Evolutionary conservation across 1,140 invertebrate genomes (phyloP).

Genomic region (Laodelphax striatellus): DNA sequence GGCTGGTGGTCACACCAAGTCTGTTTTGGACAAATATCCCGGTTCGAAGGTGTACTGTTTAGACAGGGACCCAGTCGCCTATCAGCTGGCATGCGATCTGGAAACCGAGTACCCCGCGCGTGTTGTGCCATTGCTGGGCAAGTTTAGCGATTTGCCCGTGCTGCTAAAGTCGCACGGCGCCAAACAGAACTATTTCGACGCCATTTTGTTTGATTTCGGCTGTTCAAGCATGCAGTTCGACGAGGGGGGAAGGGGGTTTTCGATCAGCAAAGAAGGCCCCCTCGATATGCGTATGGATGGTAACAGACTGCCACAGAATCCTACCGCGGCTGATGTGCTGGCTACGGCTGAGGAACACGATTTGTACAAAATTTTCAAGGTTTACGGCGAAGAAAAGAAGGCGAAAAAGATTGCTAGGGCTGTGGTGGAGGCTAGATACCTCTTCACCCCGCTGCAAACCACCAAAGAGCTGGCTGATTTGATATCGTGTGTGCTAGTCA

Average conservation of each 20-base stretch:
- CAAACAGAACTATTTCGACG: constrained; percentile 58
- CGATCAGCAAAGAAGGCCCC: constrained; percentile 67
- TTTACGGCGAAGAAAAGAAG: constrained; percentile 84
- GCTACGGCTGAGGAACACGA: constrained; percentile 63
- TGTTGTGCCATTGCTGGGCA: constrained; percentile 66
- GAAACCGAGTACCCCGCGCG: constrained; percentile 50
- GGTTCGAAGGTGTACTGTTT: constrained; percentile 59
- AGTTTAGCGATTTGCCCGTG: constrained; percentile 72
- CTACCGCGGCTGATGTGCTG: constrained; percentile 78
- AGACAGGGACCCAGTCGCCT: constrained; percentile 76
- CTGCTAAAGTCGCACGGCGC: constrained; percentile 49
- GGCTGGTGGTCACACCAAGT: constrained; percentile 72
- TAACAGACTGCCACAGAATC: constrained; percentile 47
- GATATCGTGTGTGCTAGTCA: constrained; percentile 51
- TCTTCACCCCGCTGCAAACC: constrained; percentile 65
- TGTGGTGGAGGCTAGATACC: constrained; percentile 76
- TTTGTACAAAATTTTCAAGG: constrained; percentile 70
- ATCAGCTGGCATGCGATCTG: constrained; percentile 50
- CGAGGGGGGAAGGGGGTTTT: constrained; percentile 68
- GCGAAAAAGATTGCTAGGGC: constrained; percentile 78
- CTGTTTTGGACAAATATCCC: constrained; percentile 42
- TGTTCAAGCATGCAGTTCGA: constrained; percentile 94
- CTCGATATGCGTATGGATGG: constrained; percentile 96
- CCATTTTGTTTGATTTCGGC: constrained; percentile 87
- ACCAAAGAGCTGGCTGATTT: constrained; percentile 75